Percentiles rank a stretch among this genome's conserved stretches.
These are phyloP conservation scores for Mizuhopecten yessoensis DNA, from an alignment of 1,140 invertebrate genomes.

Conservation along the genomic window DNA sequence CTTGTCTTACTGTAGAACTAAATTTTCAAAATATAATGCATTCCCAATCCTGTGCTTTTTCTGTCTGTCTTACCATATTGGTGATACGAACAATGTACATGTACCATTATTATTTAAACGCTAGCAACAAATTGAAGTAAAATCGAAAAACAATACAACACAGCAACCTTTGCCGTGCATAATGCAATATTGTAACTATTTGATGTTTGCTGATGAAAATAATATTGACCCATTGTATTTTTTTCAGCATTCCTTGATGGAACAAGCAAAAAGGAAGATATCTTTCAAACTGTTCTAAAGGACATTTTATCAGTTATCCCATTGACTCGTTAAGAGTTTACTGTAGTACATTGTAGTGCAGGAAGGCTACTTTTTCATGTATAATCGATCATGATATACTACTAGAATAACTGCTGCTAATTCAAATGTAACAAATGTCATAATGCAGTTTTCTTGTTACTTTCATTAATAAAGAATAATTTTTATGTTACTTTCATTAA, in stretches of 20 bases:
- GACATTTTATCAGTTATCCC: background rate
- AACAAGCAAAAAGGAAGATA: background rate
- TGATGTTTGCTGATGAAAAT: background rate
- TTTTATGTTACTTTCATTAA: background rate
- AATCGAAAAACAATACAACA: too few relatives aligned
- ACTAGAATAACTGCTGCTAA: background rate
- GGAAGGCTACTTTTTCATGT: too few relatives aligned
- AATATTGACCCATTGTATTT: background rate
- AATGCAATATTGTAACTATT: too few relatives aligned
- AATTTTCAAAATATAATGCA: too few relatives aligned
- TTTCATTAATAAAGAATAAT: background rate
- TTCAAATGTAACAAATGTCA: background rate
- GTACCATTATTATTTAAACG: too few relatives aligned
- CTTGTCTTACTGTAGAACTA: too few relatives aligned
- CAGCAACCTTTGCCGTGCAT: too few relatives aligned
- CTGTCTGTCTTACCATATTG: too few relatives aligned
- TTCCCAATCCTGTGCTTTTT: too few relatives aligned
- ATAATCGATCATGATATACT: background rate
- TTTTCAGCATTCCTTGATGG: constrained; percentile 31
- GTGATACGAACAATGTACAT: too few relatives aligned
- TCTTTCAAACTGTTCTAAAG: constrained; percentile 17
- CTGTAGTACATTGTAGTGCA: background rate
- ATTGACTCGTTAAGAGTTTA: background rate
- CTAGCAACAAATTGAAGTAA: too few relatives aligned
- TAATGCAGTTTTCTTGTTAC: background rate